Evolutionary conservation across 2,888 invertebrate species (phyloP).

Genomic region (Callinectes sapidus): DNA sequence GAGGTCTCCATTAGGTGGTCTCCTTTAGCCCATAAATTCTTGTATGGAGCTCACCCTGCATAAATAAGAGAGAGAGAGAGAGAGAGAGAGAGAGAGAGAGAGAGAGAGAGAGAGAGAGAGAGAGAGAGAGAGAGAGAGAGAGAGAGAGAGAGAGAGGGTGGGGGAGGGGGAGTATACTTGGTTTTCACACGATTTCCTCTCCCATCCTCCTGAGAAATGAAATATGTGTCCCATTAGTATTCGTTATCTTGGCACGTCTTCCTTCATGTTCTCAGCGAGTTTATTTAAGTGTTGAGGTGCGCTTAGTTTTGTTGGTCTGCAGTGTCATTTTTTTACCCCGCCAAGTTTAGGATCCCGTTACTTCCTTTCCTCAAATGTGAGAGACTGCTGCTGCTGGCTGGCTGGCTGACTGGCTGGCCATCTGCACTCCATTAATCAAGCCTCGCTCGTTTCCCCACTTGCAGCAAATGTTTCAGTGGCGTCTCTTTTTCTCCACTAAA

Average conservation of each 20-base stretch:
- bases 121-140: neutral
- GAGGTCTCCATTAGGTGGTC: no score
- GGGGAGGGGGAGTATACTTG: neutral
- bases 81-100: no score
- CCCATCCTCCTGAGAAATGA: neutral
- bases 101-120: no score
- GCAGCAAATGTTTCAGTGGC: slow-evolving; percentile 6
- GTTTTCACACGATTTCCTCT: neutral
- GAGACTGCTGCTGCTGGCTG: no score
- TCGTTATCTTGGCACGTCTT: neutral
- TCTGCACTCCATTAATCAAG: slow-evolving; percentile 10
- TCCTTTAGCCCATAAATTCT: no score
- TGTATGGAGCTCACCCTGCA: no score
- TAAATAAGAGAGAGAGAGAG: no score
- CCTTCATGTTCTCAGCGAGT: neutral
- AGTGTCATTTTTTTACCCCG: neutral
- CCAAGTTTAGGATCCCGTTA: neutral
- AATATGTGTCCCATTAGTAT: neutral
- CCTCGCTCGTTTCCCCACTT: neutral
- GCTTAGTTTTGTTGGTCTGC: neutral
- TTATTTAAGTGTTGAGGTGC: neutral
- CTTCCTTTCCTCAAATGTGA: neutral
- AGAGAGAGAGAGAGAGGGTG: neutral
- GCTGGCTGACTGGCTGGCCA: no score
- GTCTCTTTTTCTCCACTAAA: neutral